Base-by-base conservation (phyloP, 2,888 invertebrate genomes). In the Laothoe populi region DNA sequence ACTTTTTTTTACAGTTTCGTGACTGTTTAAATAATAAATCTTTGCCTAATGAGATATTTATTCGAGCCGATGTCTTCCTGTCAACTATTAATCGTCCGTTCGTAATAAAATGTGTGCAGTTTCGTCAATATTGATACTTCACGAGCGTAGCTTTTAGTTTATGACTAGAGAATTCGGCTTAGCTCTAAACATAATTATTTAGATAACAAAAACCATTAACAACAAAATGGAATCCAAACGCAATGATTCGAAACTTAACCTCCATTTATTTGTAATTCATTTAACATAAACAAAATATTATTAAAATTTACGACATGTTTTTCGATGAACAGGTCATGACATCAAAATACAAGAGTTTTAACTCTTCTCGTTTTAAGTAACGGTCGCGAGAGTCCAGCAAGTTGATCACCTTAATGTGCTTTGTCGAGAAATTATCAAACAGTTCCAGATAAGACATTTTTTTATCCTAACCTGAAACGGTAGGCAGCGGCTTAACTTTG, bases 11-110 rank as follows among this genome's bases (percentile, higher is more conserved):
- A 79, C 78, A 83, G 78, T 88, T 82, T 83, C 92, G 91, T 92
- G 92, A 91, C 90, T 87, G 83, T 78, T 85, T 77, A 77, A 81
- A 84, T 82, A 81, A 90, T 92, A 92, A 92, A 92, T 92, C 92
- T 90, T 85, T 69, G 65, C 65, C 82, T 92, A 92, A 92, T 90
- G 92, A 92, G 92, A 86, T 92, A 91, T 92, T 92, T 92, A 92
- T 92, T 88, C 90, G 88, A 83, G 70, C 75, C 66, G 70, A 71
- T 77, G 78, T 78, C 83, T 84, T 82, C 79, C 88, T 88, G 88
- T 86, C 88, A 84, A 83, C 88, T 83, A 90, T 89, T 90, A 90
- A 90, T 90, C 86, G 88, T 87, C 88, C 78, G 81, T 81, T 77
- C 82, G 64, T 63, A 60, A 65, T 59, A 65, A 61, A 38, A 46